A percentile compares a stretch with the other conserved stretches of the same genome.
Conservation (phyloP, 2,888 invertebrate species). For the Pseudoips prasinana region DNA sequence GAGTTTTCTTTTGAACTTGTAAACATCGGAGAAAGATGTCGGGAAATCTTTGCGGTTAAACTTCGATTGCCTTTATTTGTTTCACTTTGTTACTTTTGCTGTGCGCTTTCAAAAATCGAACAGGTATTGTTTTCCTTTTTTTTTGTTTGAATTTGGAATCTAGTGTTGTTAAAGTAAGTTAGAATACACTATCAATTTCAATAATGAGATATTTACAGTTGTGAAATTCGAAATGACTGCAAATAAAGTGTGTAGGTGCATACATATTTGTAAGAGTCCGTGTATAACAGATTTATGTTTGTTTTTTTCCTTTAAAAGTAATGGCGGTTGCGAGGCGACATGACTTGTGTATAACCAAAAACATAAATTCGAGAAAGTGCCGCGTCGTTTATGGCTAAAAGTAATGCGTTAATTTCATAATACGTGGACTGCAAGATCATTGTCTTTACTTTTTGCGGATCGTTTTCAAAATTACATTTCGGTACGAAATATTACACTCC, state of each 20-base stretch:
- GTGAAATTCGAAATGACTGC: too few species aligned
- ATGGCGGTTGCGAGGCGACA: too few species aligned
- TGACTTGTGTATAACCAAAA: conserved; percentile 5
- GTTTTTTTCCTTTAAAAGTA: not conserved
- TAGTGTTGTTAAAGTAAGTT: too few species aligned
- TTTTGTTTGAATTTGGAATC: too few species aligned
- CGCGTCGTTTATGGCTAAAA: conserved; percentile 22
- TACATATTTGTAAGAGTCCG: too few species aligned
- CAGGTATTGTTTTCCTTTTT: conserved; percentile 27
- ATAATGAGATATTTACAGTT: too few species aligned
- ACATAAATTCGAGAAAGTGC: conserved; percentile 18
- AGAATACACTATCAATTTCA: too few species aligned
- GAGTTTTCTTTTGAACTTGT: conserved; percentile 64
- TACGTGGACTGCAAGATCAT: conserved; percentile 18
- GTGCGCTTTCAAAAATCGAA: conserved; percentile 38
- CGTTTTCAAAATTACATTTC: conserved; percentile 23
- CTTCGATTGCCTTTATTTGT: conserved; percentile 59
- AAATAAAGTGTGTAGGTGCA: too few species aligned
- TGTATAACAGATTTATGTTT: too few species aligned
- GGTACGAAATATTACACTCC: conserved; percentile 8
- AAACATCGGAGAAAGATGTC: conserved; percentile 70
- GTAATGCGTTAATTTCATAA: conserved; percentile 29
- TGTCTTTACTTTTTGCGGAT: conserved; percentile 20
- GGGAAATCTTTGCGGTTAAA: conserved; percentile 61
- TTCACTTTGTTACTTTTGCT: conserved; percentile 41